Evolutionary conservation across 2,113 vertebrate genomes (phyloP).

Genomic region (western clawed frog (Xenopus tropicalis)): UCB_Xtro_10.0 CM004446.2:117357001-117357500

Average conservation of each 20-base stretch:
- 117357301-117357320: too few species aligned
- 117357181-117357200: not conserved
- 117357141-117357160: not conserved
- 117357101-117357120: conserved; percentile 1
- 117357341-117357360: too few species aligned
- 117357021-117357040: conserved; percentile 1
- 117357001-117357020: not conserved
- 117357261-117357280: too few species aligned
- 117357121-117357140: not conserved
- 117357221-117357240: not conserved
- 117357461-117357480: too few species aligned
- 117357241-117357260: not conserved
- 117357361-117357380: too few species aligned
- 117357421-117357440: too few species aligned
- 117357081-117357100: conserved; percentile 1
- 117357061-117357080: not conserved
- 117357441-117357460: too few species aligned
- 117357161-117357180: conserved; percentile 2
- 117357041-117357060: conserved; percentile 7
- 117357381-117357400: too few species aligned
- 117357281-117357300: too few species aligned
- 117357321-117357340: too few species aligned
- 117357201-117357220: not conserved
- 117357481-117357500: too few species aligned
- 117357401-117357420: too few species aligned